Evolutionary conservation across 2,113 vertebrate genomes (phyloP).

Genomic region (Dicerorhinus sumatrensis): DNA sequence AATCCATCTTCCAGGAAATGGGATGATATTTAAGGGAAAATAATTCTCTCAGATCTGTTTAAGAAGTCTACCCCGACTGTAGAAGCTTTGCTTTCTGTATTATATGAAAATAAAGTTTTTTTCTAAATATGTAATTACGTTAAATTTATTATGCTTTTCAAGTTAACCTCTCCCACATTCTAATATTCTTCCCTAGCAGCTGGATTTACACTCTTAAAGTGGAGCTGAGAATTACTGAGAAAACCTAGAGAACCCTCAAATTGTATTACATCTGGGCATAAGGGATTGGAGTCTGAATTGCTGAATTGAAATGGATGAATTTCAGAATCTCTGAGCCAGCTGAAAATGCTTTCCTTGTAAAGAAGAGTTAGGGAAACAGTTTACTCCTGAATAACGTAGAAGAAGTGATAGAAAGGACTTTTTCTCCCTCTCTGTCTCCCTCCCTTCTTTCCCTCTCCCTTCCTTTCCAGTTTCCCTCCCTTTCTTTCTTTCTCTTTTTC

Average conservation of each 20-base stretch:
- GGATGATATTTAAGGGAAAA: not conserved
- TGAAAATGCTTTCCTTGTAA: not conserved
- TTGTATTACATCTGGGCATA: rapidly evolving
- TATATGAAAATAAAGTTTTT: not conserved
- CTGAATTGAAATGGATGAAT: not conserved
- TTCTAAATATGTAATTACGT: not conserved
- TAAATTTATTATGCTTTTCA: not conserved
- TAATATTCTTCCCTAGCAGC: not conserved
- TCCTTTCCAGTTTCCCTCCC: not conserved
- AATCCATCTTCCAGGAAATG: not conserved
- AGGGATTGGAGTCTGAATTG: not conserved
- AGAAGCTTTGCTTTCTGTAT: not conserved
- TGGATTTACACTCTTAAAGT: not conserved
- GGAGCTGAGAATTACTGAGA: not conserved
- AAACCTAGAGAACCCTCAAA: not conserved
- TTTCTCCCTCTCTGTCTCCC: not conserved
- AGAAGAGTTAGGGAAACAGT: not conserved
- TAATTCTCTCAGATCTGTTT: not conserved
- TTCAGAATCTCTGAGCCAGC: not conserved
- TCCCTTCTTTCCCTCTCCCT: not conserved
- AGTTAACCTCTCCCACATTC: not conserved
- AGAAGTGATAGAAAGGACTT: not conserved
- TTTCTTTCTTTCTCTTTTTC: not conserved
- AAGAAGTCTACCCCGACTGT: not conserved
- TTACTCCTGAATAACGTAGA: not conserved